Evolutionary conservation across 2,113 vertebrate species (phyloP).

Genomic region (Genyomyrus donnyi): DNA sequence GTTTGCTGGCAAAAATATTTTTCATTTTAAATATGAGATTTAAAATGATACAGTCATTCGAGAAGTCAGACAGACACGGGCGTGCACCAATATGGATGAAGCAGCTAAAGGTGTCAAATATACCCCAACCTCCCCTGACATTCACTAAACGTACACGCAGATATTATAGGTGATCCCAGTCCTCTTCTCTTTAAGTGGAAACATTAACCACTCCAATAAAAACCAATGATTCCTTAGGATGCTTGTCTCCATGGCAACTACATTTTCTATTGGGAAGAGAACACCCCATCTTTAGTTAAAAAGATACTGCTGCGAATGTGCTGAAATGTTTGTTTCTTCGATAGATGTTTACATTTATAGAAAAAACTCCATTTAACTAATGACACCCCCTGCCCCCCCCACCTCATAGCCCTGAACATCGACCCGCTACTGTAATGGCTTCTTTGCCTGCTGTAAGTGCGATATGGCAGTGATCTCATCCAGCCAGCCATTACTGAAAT

Average conservation of each 20-base stretch:
- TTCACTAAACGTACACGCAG: background rate
- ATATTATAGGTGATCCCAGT: background rate
- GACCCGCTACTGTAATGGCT: constrained; percentile 30
- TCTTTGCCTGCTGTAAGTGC: background rate
- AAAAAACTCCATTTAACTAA: background rate
- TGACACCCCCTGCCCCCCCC: background rate
- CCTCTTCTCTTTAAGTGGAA: background rate
- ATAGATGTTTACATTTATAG: background rate
- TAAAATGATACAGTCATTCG: background rate
- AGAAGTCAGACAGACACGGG: background rate
- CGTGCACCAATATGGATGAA: background rate
- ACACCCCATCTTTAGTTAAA: background rate
- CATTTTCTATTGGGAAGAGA: background rate
- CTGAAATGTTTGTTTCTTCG: background rate
- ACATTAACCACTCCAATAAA: background rate
- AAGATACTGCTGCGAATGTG: background rate
- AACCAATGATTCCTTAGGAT: background rate
- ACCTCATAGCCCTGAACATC: background rate
- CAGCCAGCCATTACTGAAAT: constrained; percentile 37
- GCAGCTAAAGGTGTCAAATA: background rate
- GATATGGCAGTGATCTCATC: constrained; percentile 38
- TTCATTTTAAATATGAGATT: background rate
- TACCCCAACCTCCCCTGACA: background rate
- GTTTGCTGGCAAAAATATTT: background rate
- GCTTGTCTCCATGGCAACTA: constrained; percentile 11